Evolutionary conservation across 2,797 vertebrate genomes (phyloP), one percentile per base, ranked within the genome.

Genomic region (Botia kubotai): DNA sequence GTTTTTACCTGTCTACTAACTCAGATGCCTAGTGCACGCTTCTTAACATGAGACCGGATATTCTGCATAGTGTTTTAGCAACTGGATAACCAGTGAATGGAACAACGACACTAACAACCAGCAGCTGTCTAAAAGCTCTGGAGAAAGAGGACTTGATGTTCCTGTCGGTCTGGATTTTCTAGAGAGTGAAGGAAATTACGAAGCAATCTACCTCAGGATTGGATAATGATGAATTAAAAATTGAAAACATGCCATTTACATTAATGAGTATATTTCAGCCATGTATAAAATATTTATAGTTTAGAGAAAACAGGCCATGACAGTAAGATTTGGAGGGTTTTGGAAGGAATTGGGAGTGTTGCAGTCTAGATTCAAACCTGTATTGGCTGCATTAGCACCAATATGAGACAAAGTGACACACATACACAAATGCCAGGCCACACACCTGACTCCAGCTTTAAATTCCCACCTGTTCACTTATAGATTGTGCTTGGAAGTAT

Each of bases 401-500:
- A 17, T 16, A 6, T 53, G 16, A 16, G 52, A n/a, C n/a, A n/a
- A 53, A 53, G 16, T 53, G 16, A 17, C 6, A 1, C 43, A 46
- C 23, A 63, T 63, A 14, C 16, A 4, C 5, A 53, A 58, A 26
- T 60, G 13, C 60, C 60, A 63, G 26, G 16, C 26, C 14, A 16
- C 60, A 33, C 26, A 16, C 26, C 60, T 16, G 60, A 63, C 60
- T 33, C 13, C 26, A 33, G 13, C 26, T 33, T 63, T 39, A 68
- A 39, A 78, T 75, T 80, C 77, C 73, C 36, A 60, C 19, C 57
- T 11, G 21, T 58, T 53, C 67, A 55, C 71, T 67, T 68, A 75
- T 39, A 74, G 57, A 53, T n/a, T 75, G 72, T 81, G 70, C 52
- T 79, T 83, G 68, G 62, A 48, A 58, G 75, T 71, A 75, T 62